phyloP scores from a whole-genome alignment of 2,797 vertebrate species.

The Pteropus rufus region DNA sequence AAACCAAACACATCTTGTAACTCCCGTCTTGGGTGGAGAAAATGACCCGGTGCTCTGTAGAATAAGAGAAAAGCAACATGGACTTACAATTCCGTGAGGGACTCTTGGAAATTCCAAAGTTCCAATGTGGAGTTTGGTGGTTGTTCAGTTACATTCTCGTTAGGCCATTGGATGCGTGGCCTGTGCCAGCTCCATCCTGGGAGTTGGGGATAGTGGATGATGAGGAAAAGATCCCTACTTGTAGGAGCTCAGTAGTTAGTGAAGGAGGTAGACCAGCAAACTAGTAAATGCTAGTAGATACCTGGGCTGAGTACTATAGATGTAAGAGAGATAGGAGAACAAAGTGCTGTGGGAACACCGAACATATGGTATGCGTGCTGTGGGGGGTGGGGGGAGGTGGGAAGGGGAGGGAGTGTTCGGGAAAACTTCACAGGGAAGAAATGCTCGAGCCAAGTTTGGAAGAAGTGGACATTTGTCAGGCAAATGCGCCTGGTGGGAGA shows the following conservation, averaged over 20 bases:
- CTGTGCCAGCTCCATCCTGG: background rate
- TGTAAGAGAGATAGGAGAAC: background rate
- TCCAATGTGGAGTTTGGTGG: background rate
- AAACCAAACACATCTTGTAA: background rate
- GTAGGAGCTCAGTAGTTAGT: background rate
- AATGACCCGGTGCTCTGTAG: background rate
- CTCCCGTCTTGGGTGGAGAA: background rate
- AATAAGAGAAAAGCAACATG: background rate
- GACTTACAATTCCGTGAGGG: background rate
- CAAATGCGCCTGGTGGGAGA: too few species aligned
- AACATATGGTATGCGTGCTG: accelerated
- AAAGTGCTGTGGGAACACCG: background rate
- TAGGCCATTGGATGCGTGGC: background rate
- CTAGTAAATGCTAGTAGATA: background rate
- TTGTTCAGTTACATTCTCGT: background rate
- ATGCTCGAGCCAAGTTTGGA: background rate
- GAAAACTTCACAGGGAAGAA: background rate
- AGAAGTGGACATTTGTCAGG: background rate
- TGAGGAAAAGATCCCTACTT: background rate
- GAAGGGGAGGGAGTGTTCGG: too few species aligned
- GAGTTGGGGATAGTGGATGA: background rate
- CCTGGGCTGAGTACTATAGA: background rate
- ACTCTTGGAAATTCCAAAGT: background rate
- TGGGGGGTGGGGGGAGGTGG: accelerated
- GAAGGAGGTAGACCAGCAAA: background rate